Evolutionary conservation across 1,140 invertebrate genomes (phyloP), one percentile per base, ranked within the genome.

Genomic region (Temnothorax curvispinosus): DNA sequence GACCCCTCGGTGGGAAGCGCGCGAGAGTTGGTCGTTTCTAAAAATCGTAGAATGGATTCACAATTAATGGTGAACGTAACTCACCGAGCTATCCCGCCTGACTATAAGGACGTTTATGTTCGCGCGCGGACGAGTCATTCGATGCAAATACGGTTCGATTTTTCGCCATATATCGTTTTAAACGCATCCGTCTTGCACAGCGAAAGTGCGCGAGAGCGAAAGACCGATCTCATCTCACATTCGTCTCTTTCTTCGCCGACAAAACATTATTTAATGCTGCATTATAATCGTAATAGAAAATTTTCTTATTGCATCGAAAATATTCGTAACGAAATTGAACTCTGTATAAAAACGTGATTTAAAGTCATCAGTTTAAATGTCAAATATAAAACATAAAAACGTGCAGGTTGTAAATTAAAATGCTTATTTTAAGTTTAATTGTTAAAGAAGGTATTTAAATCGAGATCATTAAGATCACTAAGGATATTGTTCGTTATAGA

Each of bases 11-110:
- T 60, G 85, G 89, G 85, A 85, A 87, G 88, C 78, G 86, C 76
- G 81, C 87, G 86, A 78, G 84, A 77, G 88, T 27, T 71, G 87
- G 87, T 74, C 80, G 54, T 84, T 84, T n/a, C 54, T 84, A 62
- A 84, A 91, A 91, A 93, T 93, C 88, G 85, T 81, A 93, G 89
- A 92, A 93, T 89, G 86, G 87, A 92, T 91, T 86, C 87, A 92
- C 92, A 92, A 93, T 93, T 93, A 93, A 93, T 91, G 87, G 89
- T 91, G 89, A 88, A 92, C 92, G 92, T 93, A 93, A 92, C 90
- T 92, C 91, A 93, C 87, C 47, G 88, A 88, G 38, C 38, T 54
- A 47, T 74, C 13, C 32, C 35, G 62, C 27, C 44, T 32, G 81
- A 65, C 54, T 65, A 27, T 47, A 82, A 75, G 85, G 90, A 93